Percentiles rank a stretch among this genome's conserved stretches.
Conservation (phyloP, 2,888 invertebrate genomes). For the Cactoblastis cactorum region DNA sequence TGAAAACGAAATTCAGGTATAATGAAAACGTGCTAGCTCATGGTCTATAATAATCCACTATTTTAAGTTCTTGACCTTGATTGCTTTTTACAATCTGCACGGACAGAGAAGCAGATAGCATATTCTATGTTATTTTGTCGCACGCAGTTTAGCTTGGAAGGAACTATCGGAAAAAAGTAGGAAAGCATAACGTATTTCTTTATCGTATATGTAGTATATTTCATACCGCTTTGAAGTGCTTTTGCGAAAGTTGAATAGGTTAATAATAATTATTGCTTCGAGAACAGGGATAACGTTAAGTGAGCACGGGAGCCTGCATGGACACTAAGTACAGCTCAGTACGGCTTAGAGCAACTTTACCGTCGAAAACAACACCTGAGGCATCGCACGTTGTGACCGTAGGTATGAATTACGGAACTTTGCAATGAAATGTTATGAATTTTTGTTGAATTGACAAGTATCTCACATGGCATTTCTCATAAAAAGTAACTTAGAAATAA, state of each 20-base stretch:
- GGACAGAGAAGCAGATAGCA: no score
- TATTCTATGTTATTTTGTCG: no score
- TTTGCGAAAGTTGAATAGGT: slow-evolving; percentile 1
- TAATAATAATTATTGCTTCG: slow-evolving; percentile 40
- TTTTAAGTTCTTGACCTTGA: no score
- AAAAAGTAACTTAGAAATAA: no score
- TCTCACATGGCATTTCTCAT: neutral
- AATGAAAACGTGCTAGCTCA: no score
- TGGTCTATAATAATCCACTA: no score
- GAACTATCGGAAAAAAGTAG: no score
- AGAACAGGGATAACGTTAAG: slow-evolving; percentile 52
- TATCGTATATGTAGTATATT: slow-evolving; percentile 1
- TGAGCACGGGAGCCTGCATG: slow-evolving; percentile 51
- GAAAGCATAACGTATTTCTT: no score
- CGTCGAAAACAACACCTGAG: slow-evolving; percentile 66
- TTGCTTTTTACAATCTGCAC: no score
- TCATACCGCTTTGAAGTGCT: neutral
- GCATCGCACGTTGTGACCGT: slow-evolving; percentile 34
- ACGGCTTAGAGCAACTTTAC: slow-evolving; percentile 68
- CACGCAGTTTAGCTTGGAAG: no score
- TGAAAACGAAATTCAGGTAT: no score
- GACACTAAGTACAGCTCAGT: slow-evolving; percentile 58
- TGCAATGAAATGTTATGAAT: slow-evolving; percentile 12
- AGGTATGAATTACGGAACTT: slow-evolving; percentile 37
- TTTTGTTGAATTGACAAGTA: neutral